Conservation (phyloP, 2,797 vertebrate species). For the Orestias chungarensis region DNA sequence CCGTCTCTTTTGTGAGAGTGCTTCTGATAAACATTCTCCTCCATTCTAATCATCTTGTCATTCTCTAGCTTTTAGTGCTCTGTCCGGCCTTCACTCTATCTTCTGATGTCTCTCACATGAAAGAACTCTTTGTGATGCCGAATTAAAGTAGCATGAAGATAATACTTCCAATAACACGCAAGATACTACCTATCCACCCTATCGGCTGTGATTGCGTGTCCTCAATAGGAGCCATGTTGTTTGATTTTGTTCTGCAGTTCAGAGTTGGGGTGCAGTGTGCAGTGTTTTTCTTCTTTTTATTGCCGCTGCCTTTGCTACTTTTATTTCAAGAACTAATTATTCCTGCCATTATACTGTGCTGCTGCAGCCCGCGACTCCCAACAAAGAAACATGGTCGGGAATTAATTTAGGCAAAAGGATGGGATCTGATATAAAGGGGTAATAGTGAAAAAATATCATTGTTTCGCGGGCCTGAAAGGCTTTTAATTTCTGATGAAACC, state of each 20-base stretch:
- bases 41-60: conserved; percentile 81
- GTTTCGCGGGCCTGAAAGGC: conserved; percentile 11
- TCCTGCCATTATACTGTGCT: conserved; percentile 52
- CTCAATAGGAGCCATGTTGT: conserved; percentile 66
- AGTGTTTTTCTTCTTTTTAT: conserved; percentile 33
- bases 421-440: conserved; percentile 25
- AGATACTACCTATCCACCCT: conserved; percentile 66
- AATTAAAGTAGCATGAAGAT: conserved; percentile 77
- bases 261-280: conserved; percentile 32
- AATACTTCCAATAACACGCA: conserved; percentile 74
- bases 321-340: conserved; percentile 66
- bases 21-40: conserved; percentile 78
- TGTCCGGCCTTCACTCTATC: conserved; percentile 74
- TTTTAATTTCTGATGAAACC: conserved; percentile 12
- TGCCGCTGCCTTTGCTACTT: conserved; percentile 50
- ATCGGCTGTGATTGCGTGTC: conserved; percentile 67
- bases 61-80: conserved; percentile 78
- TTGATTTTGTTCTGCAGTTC: conserved; percentile 61
- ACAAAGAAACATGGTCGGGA: conserved; percentile 31
- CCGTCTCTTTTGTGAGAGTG: conserved; percentile 76
- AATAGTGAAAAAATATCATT: conserved; percentile 18
- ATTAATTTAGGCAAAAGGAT: conserved; percentile 37
- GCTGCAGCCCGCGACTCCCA: conserved; percentile 35
- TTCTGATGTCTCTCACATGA: conserved; percentile 77
- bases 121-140: conserved; percentile 79